These are phyloP conservation scores for Pogoniulus pusillus DNA, from an alignment of 2,797 vertebrate genomes.

Conservation along the genomic window DNA sequence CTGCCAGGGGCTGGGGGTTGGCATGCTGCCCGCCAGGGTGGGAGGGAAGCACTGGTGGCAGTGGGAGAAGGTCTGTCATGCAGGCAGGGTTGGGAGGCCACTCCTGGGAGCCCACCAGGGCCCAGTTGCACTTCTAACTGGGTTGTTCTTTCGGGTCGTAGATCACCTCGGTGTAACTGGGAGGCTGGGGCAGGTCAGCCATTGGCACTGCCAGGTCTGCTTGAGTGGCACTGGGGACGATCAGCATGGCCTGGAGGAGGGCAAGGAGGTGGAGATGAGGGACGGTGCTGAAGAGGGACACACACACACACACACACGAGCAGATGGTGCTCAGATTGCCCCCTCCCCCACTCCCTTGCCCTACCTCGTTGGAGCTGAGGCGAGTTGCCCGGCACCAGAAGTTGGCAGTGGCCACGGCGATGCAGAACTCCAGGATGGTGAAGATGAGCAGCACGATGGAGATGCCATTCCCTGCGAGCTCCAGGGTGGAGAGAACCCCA, in stretches of 20 bases:
- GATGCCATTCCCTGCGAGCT: conserved; percentile 73
- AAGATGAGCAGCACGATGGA: conserved; percentile 75
- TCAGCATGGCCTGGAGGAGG: conserved; percentile 45
- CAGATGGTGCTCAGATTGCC: fast-evolving
- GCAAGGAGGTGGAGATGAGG: fast-evolving
- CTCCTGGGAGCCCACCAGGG: background rate
- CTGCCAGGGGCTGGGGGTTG: background rate
- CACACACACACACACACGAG: too few species aligned
- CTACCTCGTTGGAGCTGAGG: conserved; percentile 54
- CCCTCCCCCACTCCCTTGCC: background rate
- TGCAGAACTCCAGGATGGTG: conserved; percentile 77
- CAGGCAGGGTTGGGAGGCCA: background rate
- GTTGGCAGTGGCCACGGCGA: conserved; percentile 52
- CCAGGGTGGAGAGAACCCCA: background rate
- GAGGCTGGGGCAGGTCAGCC: background rate
- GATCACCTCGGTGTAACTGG: conserved; percentile 53
- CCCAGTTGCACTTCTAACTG: fast-evolving
- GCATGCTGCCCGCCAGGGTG: background rate
- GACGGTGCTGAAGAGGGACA: too few species aligned
- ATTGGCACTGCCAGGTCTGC: background rate
- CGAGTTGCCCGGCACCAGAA: conserved; percentile 72
- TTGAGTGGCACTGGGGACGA: conserved; percentile 23
- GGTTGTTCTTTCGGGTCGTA: background rate
- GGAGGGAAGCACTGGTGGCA: background rate
- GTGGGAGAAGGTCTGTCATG: background rate